A percentile compares a stretch with the other conserved stretches of the same genome.
phyloP scores from a whole-genome alignment of 64 coral and sea anemone species.

The Montipora cactus region DNA sequence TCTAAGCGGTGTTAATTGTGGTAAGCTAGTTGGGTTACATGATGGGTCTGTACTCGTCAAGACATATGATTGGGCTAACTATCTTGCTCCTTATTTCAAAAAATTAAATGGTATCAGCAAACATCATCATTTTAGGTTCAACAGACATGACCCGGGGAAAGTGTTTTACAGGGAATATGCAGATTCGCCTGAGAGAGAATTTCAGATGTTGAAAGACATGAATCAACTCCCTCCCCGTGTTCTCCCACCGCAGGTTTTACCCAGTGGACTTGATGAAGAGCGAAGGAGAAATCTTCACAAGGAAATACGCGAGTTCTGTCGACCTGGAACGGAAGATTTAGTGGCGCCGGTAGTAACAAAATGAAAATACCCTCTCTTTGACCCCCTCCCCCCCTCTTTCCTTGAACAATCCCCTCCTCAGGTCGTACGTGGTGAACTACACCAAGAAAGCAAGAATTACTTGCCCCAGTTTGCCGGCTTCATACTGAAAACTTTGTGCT shows the following conservation, averaged over 20 bases:
- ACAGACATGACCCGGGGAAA: conserved; percentile 17
- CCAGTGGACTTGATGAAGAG: background rate
- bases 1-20: conserved; percentile 3
- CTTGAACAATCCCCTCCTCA: too few species aligned
- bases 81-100: conserved; percentile 26
- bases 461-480: too few species aligned
- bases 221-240: too few species aligned
- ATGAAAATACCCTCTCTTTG: too few species aligned
- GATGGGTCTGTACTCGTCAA: conserved; percentile 6
- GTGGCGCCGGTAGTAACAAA: background rate
- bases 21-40: conserved; percentile 28
- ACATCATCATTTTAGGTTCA: background rate
- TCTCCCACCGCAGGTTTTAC: too few species aligned
- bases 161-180: background rate
- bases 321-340: conserved; percentile 41
- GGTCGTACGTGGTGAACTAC: too few species aligned
- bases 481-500: too few species aligned
- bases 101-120: conserved; percentile 33
- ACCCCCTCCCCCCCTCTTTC: too few species aligned
- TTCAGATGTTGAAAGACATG: too few species aligned
- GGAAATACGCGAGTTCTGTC: conserved; percentile 47
- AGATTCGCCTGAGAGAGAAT: too few species aligned
- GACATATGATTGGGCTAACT: conserved; percentile 32
- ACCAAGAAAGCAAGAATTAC: too few species aligned
- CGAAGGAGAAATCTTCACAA: background rate